Percentiles rank a stretch among this genome's conserved stretches.
phyloP scores from a whole-genome alignment of 2,797 vertebrate species.

The Chlorospingus semifuscus region DNA sequence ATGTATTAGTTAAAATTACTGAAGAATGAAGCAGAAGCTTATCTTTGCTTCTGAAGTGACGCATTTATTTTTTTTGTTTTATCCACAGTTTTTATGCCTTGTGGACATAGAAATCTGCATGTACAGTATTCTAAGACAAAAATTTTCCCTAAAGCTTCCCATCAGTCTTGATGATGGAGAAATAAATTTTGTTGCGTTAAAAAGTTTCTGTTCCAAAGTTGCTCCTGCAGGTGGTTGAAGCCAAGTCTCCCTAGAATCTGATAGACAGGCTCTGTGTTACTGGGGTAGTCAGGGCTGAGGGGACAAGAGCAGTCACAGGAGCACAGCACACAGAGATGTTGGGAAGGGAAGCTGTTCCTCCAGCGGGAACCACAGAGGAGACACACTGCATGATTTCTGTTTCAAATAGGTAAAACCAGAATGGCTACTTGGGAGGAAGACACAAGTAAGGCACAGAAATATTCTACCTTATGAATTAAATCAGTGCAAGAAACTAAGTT shows the following conservation, averaged over 20 bases:
- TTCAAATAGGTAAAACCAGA: neutral
- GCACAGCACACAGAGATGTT: neutral
- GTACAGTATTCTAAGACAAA: neutral
- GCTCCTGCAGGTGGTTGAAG: neutral
- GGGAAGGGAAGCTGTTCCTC: neutral
- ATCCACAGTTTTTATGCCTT: neutral
- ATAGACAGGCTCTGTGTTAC: neutral
- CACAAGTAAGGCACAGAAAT: neutral
- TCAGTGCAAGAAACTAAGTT: neutral
- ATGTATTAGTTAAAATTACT: neutral
- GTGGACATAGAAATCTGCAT: neutral
- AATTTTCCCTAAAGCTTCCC: neutral
- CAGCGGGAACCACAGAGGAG: neutral
- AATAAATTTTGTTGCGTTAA: neutral
- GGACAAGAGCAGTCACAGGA: neutral
- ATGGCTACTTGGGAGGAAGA: neutral
- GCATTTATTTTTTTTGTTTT: neutral
- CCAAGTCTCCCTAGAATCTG: neutral
- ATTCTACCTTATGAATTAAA: neutral
- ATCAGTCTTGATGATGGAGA: neutral
- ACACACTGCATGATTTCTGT: neutral
- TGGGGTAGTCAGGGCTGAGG: neutral
- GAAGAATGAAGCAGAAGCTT: neutral
- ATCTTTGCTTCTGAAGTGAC: neutral
- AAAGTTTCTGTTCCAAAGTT: neutral